These are phyloP conservation scores for Hoplodrina ambigua DNA, from an alignment of 2,888 invertebrate species.

Conservation along the genomic window DNA sequence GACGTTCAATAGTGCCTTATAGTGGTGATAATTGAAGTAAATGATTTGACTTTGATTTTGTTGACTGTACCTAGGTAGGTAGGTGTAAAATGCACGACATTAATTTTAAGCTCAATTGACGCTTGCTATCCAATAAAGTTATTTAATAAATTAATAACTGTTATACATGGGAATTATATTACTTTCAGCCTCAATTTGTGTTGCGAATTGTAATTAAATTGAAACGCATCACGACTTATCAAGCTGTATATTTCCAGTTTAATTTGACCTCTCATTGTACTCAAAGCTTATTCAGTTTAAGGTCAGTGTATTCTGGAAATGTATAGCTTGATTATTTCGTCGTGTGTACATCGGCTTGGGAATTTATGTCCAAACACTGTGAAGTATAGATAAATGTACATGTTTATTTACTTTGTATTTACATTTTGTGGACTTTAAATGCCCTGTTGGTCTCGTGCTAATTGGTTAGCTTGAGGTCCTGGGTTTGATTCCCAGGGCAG, in stretches of 20 bases:
- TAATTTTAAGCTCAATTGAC: conserved; percentile 29
- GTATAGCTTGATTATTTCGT: too few relatives aligned
- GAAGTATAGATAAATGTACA: conserved; percentile 42
- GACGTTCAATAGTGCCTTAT: too few relatives aligned
- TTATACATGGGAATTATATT: conserved; percentile 27
- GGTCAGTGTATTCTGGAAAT: too few relatives aligned
- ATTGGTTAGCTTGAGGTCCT: too few relatives aligned
- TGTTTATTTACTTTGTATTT: conserved; percentile 34
- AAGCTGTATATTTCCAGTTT: too few relatives aligned
- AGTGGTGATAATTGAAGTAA: too few relatives aligned
- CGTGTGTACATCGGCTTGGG: conserved; percentile 19
- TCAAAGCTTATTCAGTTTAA: too few relatives aligned
- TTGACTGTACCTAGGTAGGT: too few relatives aligned
- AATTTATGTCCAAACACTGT: conserved; percentile 30
- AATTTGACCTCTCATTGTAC: too few relatives aligned
- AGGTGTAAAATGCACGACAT: not conserved
- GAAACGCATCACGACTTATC: not conserved
- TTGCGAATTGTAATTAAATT: conserved; percentile 43
- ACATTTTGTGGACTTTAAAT: conserved; percentile 3
- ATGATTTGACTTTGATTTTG: too few relatives aligned
- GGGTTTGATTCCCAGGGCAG: too few relatives aligned
- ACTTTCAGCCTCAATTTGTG: conserved; percentile 26
- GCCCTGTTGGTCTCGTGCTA: too few relatives aligned
- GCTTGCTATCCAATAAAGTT: conserved; percentile 18
- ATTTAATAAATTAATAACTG: conserved; percentile 29